Evolutionary conservation across 2,797 vertebrate genomes (phyloP).

Genomic region (Rallus crepitans): DNA sequence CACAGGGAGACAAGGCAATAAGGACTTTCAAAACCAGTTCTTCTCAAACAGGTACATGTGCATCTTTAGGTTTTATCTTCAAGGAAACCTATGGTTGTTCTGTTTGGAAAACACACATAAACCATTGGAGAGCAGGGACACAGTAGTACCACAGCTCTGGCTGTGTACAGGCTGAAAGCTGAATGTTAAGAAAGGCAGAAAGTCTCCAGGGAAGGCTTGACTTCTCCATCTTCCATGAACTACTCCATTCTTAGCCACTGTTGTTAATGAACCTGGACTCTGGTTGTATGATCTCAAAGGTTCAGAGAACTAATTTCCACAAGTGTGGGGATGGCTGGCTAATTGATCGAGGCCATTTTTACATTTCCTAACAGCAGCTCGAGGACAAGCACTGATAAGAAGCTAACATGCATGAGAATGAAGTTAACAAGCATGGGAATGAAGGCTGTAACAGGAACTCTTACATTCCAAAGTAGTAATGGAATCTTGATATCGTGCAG

Average conservation of each 20-base stretch:
- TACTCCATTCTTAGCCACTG: neutral
- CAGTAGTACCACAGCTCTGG: neutral
- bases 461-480: too few species aligned
- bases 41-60: neutral
- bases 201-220: neutral
- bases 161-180: neutral
- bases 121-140: neutral
- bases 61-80: neutral
- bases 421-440: too few species aligned
- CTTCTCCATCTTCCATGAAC: neutral
- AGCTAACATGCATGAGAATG: too few species aligned
- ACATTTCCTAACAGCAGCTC: too few species aligned
- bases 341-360: too few species aligned
- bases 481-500: too few species aligned
- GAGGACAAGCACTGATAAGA: too few species aligned
- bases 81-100: neutral
- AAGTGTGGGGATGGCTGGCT: too few species aligned
- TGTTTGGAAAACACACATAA: neutral
- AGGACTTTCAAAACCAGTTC: neutral
- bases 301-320: neutral
- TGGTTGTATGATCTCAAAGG: neutral
- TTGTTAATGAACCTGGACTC: neutral
- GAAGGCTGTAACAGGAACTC: too few species aligned
- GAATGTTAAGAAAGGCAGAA: neutral
- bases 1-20: neutral